Percentiles rank a stretch among this genome's conserved stretches.
Evolutionary conservation across 2,888 invertebrate species (phyloP).

Genomic region (Alviniconcha strummeri): DNA sequence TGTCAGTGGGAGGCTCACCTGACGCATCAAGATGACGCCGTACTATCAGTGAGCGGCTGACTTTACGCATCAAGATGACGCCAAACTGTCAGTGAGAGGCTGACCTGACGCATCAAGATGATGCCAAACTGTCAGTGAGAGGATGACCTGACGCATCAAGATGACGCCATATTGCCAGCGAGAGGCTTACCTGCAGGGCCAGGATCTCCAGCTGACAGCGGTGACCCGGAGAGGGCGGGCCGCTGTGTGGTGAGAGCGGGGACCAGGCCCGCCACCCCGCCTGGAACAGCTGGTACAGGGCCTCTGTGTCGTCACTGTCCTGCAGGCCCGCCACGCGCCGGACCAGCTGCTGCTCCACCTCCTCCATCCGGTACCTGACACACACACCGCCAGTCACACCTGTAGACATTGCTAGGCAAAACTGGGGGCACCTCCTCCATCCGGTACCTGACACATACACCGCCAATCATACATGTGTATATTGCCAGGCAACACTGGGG

Average conservation of each 20-base stretch:
- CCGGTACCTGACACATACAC: conserved; percentile 37
- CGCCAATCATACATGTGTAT: no score
- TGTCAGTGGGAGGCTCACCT: no score
- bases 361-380: conserved; percentile 43
- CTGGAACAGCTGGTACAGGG: conserved; percentile 41
- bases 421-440: conserved; percentile 34
- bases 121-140: no score
- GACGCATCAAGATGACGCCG: no score
- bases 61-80: no score
- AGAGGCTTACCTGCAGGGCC: conserved; percentile 40
- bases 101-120: no score
- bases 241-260: conserved; percentile 15
- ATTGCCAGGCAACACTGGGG: no score
- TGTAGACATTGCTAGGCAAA: no score
- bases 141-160: no score
- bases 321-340: conserved; percentile 31
- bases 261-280: conserved; percentile 52
- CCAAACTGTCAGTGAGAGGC: no score
- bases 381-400: not conserved
- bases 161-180: no score
- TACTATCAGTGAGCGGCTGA: no score
- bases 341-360: conserved; percentile 40
- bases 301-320: conserved; percentile 37
- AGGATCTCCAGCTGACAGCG: conserved; percentile 38
- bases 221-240: not conserved